Evolutionary conservation across 2,113 vertebrate species (phyloP).

Genomic region (Crotalus tigris): DNA sequence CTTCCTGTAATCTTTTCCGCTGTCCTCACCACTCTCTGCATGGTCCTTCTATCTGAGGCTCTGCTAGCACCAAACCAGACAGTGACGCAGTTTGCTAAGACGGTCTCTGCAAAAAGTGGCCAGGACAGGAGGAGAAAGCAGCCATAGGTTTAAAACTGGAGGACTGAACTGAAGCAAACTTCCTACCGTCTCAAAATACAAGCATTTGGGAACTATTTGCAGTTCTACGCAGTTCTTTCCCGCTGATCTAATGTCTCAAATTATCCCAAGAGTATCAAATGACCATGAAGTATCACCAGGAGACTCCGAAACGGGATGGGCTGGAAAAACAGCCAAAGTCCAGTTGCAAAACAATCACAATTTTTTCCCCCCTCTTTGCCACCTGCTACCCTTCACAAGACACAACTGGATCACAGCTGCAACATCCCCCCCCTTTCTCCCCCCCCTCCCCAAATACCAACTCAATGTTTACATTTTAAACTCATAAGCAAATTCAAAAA

Average conservation of each 20-base stretch:
- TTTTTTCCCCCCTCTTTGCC: constrained; percentile 45
- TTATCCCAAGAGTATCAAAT: not conserved
- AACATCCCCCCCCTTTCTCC: constrained; percentile 32
- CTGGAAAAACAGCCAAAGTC: not conserved
- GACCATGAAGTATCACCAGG: too few species aligned
- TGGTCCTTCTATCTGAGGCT: too few species aligned
- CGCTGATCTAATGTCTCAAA: not conserved
- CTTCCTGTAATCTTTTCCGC: too few species aligned
- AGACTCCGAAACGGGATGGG: not conserved
- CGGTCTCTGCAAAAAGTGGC: too few species aligned
- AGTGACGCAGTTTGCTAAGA: too few species aligned
- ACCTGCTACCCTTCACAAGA: constrained; percentile 56
- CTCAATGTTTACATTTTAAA: constrained; percentile 52
- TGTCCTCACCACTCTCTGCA: too few species aligned
- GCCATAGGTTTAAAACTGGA: not conserved
- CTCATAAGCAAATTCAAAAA: constrained; percentile 58
- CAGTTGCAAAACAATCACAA: constrained; percentile 56
- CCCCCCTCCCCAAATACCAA: constrained; percentile 53
- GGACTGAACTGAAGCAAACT: not conserved
- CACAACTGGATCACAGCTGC: constrained; percentile 60
- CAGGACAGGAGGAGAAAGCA: not conserved
- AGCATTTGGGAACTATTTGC: not conserved
- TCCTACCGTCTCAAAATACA: not conserved
- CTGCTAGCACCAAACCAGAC: too few species aligned
- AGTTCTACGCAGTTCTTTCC: not conserved